Base-by-base conservation (phyloP, 37 sponge, comb jelly and placozoan species). In the Cliona cf. orientalis region DNA sequence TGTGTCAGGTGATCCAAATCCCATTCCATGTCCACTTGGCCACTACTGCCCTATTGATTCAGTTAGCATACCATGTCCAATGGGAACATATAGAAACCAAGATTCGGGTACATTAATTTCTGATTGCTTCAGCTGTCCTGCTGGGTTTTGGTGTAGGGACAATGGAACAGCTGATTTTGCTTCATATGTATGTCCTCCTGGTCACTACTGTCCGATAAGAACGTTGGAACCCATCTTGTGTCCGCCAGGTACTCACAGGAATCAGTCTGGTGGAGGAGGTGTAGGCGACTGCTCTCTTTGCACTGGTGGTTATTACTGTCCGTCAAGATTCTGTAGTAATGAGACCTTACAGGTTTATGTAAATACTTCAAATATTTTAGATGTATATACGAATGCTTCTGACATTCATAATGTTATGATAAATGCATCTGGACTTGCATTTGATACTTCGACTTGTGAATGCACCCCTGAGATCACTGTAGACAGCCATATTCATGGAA, bases 261-360 rank as follows among this genome's bases (percentile, higher is more conserved):
- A 61, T 28, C 5, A 22, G 25, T 26, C 63, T 25, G 28, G 28
- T 61, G 63, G 63, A 26, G 28, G 6, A 61, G 6, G 25, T n/a
- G 22, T n/a, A n/a, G 63, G 26, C n/a, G 63, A 61, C 28, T 61
- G 63, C n/a, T 12, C 22, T 7, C 63, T 61, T 61, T 61, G 63
- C 26, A 11, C 63, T 61, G 63, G 26, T 25, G 63, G 63, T 12
- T 61, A 61, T 28, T 61, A n/a, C n/a, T 61, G 63, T 61, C 63
- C 63, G 7, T 6, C 63, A 25, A 11, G 63, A 61, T 26, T 25
- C 63, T 61, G 63, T n/a, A 21, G 23, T 7, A 21, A 21, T 12
- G 63, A 61, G 23, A 6, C n/a, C 63, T 6, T 25, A 12, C 22
- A 25, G 5, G 5, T 12, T 6, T 25, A 6, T n/a, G 25, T 28